Percentiles rank a stretch among this genome's conserved stretches.
These are phyloP conservation scores for Mayetiola destructor DNA, from an alignment of 2,888 invertebrate genomes.

Conservation along the genomic window DNA sequence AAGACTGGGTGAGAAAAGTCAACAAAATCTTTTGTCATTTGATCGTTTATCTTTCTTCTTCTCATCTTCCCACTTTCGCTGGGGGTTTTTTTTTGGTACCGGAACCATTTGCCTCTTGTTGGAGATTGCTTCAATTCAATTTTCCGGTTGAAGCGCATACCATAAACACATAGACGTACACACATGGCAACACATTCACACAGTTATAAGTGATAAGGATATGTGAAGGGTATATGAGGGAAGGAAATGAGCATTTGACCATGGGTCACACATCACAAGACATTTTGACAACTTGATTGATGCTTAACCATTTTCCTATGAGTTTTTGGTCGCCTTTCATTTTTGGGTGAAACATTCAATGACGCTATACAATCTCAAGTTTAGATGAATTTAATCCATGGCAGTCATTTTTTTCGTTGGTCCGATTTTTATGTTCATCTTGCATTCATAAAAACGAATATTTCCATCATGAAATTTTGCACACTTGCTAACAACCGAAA, in stretches of 20 bases:
- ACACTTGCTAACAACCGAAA: no score
- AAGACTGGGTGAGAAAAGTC: not conserved
- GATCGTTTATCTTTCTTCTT: not conserved
- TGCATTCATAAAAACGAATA: not conserved
- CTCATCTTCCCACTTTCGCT: not conserved
- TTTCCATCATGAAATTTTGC: not conserved
- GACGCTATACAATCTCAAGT: no score
- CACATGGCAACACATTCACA: not conserved
- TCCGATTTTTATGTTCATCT: no score
- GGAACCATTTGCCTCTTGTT: not conserved
- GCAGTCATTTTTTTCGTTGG: no score
- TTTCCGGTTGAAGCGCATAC: slow-evolving; percentile 6
- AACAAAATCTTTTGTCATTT: slow-evolving; percentile 6
- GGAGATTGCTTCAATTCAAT: not conserved
- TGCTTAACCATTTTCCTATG: not conserved
- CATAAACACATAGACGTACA: not conserved
- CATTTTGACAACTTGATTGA: slow-evolving; percentile 13
- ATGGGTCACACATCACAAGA: slow-evolving; percentile 8
- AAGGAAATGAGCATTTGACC: slow-evolving; percentile 10
- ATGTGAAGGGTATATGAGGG: no score
- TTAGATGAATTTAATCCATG: no score
- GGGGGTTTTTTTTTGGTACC: not conserved
- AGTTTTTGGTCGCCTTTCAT: not conserved
- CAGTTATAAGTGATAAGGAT: no score
- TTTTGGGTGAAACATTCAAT: no score